Evolutionary conservation across 2,797 vertebrate genomes (phyloP).

Genomic region (Centroberyx gerrardi): DNA sequence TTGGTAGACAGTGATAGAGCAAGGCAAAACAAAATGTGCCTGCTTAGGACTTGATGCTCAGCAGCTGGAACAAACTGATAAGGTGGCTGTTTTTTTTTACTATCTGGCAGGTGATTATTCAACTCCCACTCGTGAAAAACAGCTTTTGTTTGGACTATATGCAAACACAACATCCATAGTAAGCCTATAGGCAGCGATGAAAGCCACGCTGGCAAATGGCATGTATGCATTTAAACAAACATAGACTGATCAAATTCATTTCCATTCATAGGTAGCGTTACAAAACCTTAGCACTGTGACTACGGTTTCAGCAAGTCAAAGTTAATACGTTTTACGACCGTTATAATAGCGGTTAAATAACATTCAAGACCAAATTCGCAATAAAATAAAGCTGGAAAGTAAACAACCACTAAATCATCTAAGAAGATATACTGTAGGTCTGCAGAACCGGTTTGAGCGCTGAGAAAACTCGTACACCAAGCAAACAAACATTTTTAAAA

Average conservation of each 20-base stretch:
- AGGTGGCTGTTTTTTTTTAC: neutral
- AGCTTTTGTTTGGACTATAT: too few species aligned
- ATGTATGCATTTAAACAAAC: too few species aligned
- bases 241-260: neutral
- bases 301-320: neutral
- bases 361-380: neutral
- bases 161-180: neutral
- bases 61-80: conserved; percentile 37
- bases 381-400: neutral
- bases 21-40: conserved; percentile 1
- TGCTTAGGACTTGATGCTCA: neutral
- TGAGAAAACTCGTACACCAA: too few species aligned
- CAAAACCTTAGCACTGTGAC: neutral
- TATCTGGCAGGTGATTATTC: too few species aligned
- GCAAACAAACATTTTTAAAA: too few species aligned
- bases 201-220: neutral
- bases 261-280: neutral
- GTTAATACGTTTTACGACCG: neutral
- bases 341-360: neutral
- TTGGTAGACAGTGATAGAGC: neutral
- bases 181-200: neutral
- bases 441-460: too few species aligned
- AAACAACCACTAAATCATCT: too few species aligned
- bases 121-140: too few species aligned
- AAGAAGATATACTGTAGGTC: too few species aligned